A percentile compares a stretch with the other conserved stretches of the same genome.
These are phyloP conservation scores for Phylloscopus whistleri DNA, from an alignment of 2,113 vertebrate species.

Conservation along the genomic window DNA sequence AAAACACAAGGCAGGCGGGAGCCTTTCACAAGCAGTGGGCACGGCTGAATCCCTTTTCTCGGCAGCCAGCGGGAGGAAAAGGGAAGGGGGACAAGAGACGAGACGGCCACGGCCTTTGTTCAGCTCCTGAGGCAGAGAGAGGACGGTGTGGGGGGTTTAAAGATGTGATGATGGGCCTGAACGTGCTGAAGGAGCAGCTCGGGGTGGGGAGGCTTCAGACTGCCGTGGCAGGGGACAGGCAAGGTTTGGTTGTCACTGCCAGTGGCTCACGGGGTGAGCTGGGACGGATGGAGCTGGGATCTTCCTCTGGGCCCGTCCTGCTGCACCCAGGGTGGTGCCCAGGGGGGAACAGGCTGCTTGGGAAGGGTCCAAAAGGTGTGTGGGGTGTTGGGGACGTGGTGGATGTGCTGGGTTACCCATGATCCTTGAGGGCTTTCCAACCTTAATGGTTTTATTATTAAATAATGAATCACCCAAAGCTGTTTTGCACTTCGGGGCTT, in stretches of 20 bases:
- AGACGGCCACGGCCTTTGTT: neutral
- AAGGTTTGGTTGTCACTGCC: neutral
- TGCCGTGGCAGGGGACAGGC: neutral
- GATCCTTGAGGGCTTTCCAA: neutral
- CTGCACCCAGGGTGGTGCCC: neutral
- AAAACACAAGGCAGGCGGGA: slow-evolving; percentile 9
- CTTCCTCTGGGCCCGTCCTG: neutral
- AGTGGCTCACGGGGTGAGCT: fast-evolving
- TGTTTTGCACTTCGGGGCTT: fast-evolving
- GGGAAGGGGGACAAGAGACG: neutral
- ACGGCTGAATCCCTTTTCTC: slow-evolving; percentile 40
- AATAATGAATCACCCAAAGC: neutral
- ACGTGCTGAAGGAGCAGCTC: neutral
- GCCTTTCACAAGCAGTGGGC: slow-evolving; percentile 20
- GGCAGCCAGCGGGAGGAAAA: slow-evolving; percentile 18
- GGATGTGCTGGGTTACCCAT: neutral
- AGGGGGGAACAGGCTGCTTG: neutral
- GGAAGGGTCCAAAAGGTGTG: neutral
- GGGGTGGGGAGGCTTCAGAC: neutral
- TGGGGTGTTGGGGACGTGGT: neutral
- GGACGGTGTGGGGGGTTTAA: neutral
- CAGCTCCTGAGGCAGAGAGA: neutral
- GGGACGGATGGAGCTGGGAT: too few species aligned
- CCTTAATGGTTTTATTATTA: neutral
- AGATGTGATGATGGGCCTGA: neutral